A percentile compares a stretch with the other conserved stretches of the same genome.
phyloP scores from a whole-genome alignment of 2,888 invertebrate species.

The Cotesia congregata region DNA sequence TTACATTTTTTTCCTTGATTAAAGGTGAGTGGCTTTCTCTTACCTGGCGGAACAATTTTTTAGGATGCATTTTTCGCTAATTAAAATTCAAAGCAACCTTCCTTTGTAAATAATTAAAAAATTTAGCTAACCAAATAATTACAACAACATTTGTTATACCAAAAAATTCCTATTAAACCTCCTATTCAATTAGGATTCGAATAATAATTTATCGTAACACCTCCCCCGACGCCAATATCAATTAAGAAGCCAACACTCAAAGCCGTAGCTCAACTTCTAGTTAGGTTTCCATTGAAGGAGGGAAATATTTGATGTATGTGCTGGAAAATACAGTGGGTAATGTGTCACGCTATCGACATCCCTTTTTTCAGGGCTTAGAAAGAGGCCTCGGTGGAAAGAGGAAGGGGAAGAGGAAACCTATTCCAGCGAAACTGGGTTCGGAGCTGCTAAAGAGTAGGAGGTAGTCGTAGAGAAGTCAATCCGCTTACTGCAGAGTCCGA shows the following conservation, averaged over 20 bases:
- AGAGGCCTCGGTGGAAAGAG: not conserved
- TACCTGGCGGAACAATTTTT: conserved; percentile 28
- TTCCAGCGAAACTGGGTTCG: not conserved
- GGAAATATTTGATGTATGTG: conserved; percentile 66
- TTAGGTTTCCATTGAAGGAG: conserved; percentile 49
- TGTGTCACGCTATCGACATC: conserved; percentile 69
- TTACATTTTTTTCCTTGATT: conserved; percentile 66
- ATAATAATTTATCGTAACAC: conserved; percentile 26
- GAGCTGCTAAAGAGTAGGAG: not conserved
- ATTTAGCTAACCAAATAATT: no score
- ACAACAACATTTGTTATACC: no score
- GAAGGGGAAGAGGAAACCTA: not conserved
- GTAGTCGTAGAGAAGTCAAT: conserved; percentile 44
- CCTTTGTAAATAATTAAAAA: no score
- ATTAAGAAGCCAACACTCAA: conserved; percentile 62
- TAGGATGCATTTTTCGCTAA: not conserved
- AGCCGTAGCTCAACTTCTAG: conserved; percentile 56
- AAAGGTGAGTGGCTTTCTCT: conserved; percentile 52
- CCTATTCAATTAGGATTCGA: not conserved
- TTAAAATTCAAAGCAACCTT: no score
- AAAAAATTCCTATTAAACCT: not conserved
- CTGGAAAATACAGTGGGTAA: conserved; percentile 69
- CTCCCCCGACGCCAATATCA: conserved; percentile 54
- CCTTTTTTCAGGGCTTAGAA: conserved; percentile 45
- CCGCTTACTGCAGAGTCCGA: conserved; percentile 41